Base-by-base conservation (phyloP, 2,113 vertebrate genomes). In the Rhinolophus ferrumequinum region DNA sequence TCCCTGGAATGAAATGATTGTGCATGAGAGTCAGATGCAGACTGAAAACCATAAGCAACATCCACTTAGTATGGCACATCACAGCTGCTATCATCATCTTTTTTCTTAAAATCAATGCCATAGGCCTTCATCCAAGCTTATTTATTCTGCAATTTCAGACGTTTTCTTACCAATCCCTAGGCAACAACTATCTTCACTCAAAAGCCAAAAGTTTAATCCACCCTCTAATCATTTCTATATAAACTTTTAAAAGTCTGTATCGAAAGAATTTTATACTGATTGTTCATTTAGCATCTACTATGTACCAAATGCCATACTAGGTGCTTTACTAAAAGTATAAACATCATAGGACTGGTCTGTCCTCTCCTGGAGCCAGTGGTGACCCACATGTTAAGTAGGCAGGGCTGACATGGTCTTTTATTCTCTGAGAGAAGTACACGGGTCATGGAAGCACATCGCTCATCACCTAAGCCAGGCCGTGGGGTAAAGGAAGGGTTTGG, bases 351-450 rank as follows among this genome's bases (percentile, higher is more conserved):
- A 4, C 44, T 18, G 24, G 28, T 10, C 26, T n/a, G 18, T 26
- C 3, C 8, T 8, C 1, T 33, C 10, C 54, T 15, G 6, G 35
- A 16, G 5, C 30, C 4, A 0, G 5, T 56, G n/a, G 14, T 15
- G 41, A 3, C 8, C 3, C 3, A 8, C 28, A 0, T 56, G 0
- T 2, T 33, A 3, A 18, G 4, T 11, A n/a, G 35, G 21, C 4
- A 50, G 4, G 24, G 79, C 19, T 12, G 26, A n/a, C 0, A 2
- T 2, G 24, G 60, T 5, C 10, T 50, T 80, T 60, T 4, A 13
- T 30, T 52, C 38, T 47, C 0, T 12, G 47, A 47, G 54, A n/a
- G 62, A 30, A 24, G 12, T 2, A 2, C 16, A 16, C 3, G 6
- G 62, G 6, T 47, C 67, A 0, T 13, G 22, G 12, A 14, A 4